Evolutionary conservation across 2,797 vertebrate species (phyloP).

Genomic region (Eleutherodactylus coqui): DNA sequence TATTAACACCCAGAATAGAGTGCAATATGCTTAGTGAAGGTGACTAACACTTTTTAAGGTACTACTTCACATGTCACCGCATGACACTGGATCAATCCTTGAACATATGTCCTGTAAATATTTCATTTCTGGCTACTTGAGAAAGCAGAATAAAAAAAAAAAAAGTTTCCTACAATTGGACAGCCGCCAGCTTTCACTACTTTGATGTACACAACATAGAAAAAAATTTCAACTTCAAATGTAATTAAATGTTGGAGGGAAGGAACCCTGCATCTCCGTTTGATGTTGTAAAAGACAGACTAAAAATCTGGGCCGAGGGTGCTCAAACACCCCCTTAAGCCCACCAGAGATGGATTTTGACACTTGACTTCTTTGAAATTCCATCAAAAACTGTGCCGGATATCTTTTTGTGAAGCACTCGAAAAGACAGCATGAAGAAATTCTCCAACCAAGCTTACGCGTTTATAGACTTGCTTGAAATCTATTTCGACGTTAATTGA

Average conservation of each 20-base stretch:
- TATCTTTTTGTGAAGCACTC: neutral
- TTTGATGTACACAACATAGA: neutral
- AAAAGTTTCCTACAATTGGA: neutral
- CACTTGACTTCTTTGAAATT: neutral
- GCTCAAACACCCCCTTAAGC: neutral
- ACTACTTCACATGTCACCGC: neutral
- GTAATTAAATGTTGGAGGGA: neutral
- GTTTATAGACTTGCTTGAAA: neutral
- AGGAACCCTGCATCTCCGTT: neutral
- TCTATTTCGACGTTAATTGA: neutral
- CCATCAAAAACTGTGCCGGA: neutral
- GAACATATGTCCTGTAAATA: neutral
- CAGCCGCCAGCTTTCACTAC: neutral
- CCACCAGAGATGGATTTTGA: neutral
- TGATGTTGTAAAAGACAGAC: neutral
- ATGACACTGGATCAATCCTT: neutral
- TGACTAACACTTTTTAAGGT: neutral
- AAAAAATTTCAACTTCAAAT: neutral
- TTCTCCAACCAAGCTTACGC: neutral
- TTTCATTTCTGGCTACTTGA: neutral
- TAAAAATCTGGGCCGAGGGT: neutral
- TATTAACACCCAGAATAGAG: conserved; percentile 11
- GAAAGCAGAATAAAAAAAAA: neutral
- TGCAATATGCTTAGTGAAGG: conserved; percentile 16
- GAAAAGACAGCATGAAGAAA: neutral